Base-by-base conservation (phyloP, 1,140 invertebrate genomes). In the Drosophila tsacasi region DNA sequence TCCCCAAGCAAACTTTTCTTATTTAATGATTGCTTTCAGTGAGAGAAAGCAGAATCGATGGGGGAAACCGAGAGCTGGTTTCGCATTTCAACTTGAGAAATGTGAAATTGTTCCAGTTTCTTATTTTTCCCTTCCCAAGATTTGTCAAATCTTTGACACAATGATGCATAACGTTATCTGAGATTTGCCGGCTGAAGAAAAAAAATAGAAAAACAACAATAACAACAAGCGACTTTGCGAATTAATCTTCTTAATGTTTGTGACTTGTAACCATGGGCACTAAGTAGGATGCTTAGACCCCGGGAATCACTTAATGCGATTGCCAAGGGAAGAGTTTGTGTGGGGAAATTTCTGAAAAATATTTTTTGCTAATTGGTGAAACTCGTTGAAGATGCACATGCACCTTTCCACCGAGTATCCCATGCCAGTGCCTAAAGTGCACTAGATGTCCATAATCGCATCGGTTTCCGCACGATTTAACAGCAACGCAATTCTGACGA, bases 171-270 rank as follows among this genome's bases (percentile, higher is more conserved):
- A 80, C 79, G 85, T 90, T 90, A 90, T 90, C 86, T 85, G 85
- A 90, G 81, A 90, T 90, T 82, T 79, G 47, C 40, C 39, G 47
- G 54, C 23, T 32, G 35, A 64, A 55, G 50, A 57, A 37, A 25
- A 66, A 63, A 61, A 39, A 58, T 3, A 37, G n/a, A 37, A 42
- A 19, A 13, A 37, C 63, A 40, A 81, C 59, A 30, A 73, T 50
- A 76, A 80, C 68, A 89, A 80, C 65, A 87, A 80, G 44, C 68
- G 84, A 65, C 82, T 86, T 83, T 50, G 64, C 62, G 83, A 91
- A 92, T 92, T 92, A 92, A 92, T 92, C 90, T 92, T 91, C 83
- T 77, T 92, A 92, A 92, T 92, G 90, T 80, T 65, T 63, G 50
- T 19, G 37, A 37, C 54, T 54, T 74, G 64, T 79, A 65, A 58